Conservation (phyloP, 53 echinoderm and acorn worm genomes). For the Patiria pectinifera region DNA sequence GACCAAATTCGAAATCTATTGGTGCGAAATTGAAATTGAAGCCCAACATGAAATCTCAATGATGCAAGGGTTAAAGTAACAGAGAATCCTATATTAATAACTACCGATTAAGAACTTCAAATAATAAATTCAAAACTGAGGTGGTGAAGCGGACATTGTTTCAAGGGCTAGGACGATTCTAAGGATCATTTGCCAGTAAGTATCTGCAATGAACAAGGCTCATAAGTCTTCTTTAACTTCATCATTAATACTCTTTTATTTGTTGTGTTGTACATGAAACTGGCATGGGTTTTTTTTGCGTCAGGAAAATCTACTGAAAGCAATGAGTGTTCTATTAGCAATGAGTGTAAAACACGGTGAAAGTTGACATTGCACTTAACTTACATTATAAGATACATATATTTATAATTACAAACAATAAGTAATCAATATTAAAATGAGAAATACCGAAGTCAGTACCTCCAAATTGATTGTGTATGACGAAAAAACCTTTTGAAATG, state of each 20-base stretch:
- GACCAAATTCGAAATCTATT: no score
- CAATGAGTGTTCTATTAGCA: not conserved
- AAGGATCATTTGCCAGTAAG: no score
- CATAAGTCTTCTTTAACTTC: not conserved
- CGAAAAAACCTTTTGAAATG: no score
- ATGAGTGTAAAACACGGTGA: constrained; percentile 23
- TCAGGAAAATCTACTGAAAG: not conserved
- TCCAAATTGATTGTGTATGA: not conserved
- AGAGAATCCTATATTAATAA: no score
- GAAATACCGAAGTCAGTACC: not conserved
- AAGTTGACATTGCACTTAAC: constrained; percentile 41
- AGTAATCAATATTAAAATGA: not conserved
- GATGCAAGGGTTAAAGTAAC: no score
- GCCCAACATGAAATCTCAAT: no score
- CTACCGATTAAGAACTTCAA: no score
- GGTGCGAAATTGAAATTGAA: no score
- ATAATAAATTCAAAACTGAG: no score
- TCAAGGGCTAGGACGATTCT: no score
- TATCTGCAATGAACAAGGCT: no score
- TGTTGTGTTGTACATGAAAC: not conserved
- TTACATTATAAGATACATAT: not conserved
- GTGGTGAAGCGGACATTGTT: no score
- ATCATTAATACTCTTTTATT: not conserved
- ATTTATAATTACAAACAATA: not conserved
- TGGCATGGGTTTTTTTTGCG: not conserved